Conservation (phyloP, 2,797 vertebrate genomes). For the Squalus acanthias region DNA sequence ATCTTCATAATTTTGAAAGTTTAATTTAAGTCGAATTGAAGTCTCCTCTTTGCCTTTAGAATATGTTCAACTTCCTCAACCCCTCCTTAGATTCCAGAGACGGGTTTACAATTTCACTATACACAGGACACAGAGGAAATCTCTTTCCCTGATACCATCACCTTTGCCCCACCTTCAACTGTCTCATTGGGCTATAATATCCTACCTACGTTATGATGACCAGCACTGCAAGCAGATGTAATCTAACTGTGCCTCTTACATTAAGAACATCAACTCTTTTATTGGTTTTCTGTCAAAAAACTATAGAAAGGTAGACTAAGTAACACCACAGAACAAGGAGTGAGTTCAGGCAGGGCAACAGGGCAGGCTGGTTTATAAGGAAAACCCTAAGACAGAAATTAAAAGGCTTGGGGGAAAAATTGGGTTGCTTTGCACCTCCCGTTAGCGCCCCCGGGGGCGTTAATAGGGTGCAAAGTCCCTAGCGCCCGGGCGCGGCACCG, state of each 20-base stretch:
- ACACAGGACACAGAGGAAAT: neutral
- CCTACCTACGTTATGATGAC: neutral
- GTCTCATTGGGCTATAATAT: neutral
- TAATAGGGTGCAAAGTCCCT: too few species aligned
- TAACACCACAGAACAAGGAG: neutral
- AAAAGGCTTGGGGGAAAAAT: neutral
- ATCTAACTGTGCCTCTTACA: neutral
- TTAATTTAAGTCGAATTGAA: neutral
- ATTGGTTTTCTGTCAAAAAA: neutral
- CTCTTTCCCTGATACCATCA: neutral
- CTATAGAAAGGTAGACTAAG: too few species aligned
- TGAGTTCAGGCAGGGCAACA: neutral
- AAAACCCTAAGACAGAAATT: neutral
- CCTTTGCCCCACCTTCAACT: neutral
- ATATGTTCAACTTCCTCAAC: neutral
- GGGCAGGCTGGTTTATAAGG: neutral
- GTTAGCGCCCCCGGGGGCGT: too few species aligned
- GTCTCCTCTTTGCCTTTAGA: neutral
- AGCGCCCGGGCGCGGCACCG: too few species aligned
- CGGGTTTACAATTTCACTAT: neutral
- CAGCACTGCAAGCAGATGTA: neutral
- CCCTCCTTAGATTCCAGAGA: neutral
- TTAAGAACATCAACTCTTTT: neutral
- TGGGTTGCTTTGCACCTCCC: too few species aligned
- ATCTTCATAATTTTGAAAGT: neutral